These are phyloP conservation scores for Brachionus angularis DNA, from an alignment of 1,140 invertebrate species.

Conservation along the genomic window DNA sequence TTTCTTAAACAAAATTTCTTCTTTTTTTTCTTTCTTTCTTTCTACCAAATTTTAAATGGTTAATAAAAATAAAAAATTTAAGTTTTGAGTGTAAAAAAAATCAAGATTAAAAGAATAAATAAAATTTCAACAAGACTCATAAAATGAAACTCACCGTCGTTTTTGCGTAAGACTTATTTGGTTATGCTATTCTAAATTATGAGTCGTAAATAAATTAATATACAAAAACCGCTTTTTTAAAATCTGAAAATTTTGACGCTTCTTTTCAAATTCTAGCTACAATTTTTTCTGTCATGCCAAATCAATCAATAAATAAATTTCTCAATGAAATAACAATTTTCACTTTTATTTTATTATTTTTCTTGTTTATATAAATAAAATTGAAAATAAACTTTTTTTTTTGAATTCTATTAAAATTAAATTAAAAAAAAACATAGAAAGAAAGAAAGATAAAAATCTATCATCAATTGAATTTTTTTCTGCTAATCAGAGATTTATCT, in stretches of 20 bases:
- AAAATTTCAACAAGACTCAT: constrained; percentile 3
- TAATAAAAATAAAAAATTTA: no score
- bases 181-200: no score
- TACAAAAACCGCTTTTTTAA: constrained; percentile 8
- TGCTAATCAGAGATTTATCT: no score
- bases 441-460: no score
- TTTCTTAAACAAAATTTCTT: constrained; percentile 22
- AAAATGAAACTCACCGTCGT: background rate
- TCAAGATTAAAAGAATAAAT: constrained; percentile 7
- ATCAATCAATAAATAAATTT: constrained; percentile 35
- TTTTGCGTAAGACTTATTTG: background rate
- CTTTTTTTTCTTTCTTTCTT: background rate
- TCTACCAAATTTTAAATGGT: constrained; percentile 25
- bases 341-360: background rate
- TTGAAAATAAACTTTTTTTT: constrained; percentile 8
- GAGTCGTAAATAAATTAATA: background rate
- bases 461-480: no score
- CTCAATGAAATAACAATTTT: constrained; percentile 25
- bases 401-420: constrained; percentile 16
- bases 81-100: constrained; percentile 25
- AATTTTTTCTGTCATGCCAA: constrained; percentile 25
- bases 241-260: no score
- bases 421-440: no score
- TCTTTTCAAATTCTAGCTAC: constrained; percentile 24
- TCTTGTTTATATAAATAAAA: no score